Base-by-base conservation (phyloP, 2,888 invertebrate genomes). In the Hirudinaria manillensis region DNA sequence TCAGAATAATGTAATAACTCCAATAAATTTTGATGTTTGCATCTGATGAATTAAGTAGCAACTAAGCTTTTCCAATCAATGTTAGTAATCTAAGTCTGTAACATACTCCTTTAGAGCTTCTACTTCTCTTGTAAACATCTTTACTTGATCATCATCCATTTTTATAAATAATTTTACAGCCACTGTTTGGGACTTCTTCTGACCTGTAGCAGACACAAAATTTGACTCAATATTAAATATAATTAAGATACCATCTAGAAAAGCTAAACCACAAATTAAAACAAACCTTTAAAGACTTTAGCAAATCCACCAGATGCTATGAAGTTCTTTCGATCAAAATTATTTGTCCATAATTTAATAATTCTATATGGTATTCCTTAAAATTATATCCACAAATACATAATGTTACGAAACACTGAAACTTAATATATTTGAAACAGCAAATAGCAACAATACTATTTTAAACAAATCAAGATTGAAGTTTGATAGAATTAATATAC, bases 221-320 rank as follows among this genome's bases (percentile, higher is more conserved):
- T 32, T 32, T 68, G 10, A 68, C 13, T 68, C 4, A 13, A 55
- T 72, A 72, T 32, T 68, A 34, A 27, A 51, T 72, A 16, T 55
- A 2, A 19, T 2, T 72, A 6, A 51, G 38, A 72, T 6, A 72
- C 4, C 4, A n/a, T 29, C 19, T 19, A 32, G 68, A 34, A n/a
- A 29, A 29, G 32, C 7, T 68, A 34, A n/a, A 10, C 10, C 16
- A 21, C 16, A 73, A 53, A 56, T 55, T 53, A 10, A 32, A n/a
- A 73, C 7, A n/a, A 13, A 73, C 73, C 73, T 73, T 36, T n/a
- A 34, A 21, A 73, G 36, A 73, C 73, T 32, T 73, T 45, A 34
- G 73, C 61, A 73, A 73, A 73, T 27, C 73, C 73, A 53, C 73
- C 73, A 65, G 73, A 73, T 27, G n/a, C 55, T 24, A 73, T 73